Evolutionary conservation across 2,888 invertebrate genomes (phyloP), one percentile per base, ranked within the genome.

Genomic region (Tethea ocularis): DNA sequence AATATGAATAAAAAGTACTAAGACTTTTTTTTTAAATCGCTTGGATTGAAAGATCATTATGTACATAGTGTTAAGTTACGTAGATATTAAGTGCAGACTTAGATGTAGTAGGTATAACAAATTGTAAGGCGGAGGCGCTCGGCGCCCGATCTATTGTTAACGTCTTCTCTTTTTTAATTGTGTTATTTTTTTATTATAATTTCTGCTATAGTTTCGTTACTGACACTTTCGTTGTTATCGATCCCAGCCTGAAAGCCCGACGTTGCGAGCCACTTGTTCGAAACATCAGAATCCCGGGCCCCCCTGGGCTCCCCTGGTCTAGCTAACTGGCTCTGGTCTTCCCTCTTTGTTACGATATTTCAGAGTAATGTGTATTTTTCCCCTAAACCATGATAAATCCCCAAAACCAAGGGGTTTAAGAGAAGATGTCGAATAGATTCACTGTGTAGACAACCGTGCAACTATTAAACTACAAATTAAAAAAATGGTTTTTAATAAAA

Each of bases 41-140:
- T 92, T 91, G 84, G 81, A 87, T 87, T 87, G 89, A 86, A 83
- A 86, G 75, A 81, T 86, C 82, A 90, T n/a, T 90, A 91, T 92
- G 91, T 92, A 92, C 84, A 91, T 91, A 91, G 88, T 71, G 82
- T 80, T 91, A 91, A 92, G 91, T 82, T 74, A 79, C 77, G 84
- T 89, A 89, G 87, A 68, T 68, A 54, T 62, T 89, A 90, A 90
- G 90, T 77, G 87, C 89, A 86, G 86, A 86, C 80, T 82, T 91
- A 91, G 91, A 87, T 89, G 91, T 93, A 93, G 91, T 91, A 92
- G 92, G 91, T 89, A 89, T 91, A 92, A 92, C 92, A 89, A 93
- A 92, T 91, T 92, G 90, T 87, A 85, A 68, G 85, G 78, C 80
- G 82, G 72, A 66, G 77, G 69, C 80, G 80, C 71, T 62, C 75